These are phyloP conservation scores for Mycetomoellerius zeteki DNA, from an alignment of 1,140 invertebrate genomes.

Conservation along the genomic window DNA sequence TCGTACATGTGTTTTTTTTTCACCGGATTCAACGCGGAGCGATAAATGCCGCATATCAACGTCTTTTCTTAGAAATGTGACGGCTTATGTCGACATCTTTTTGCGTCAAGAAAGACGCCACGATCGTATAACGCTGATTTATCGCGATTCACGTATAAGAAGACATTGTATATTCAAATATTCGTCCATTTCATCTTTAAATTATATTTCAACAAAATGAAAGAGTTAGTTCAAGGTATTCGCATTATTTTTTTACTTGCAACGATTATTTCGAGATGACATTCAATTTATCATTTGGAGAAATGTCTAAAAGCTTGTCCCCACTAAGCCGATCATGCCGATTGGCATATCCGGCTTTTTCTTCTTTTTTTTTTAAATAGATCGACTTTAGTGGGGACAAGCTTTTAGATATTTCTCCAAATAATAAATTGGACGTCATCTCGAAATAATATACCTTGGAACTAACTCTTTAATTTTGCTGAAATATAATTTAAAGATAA, in stretches of 20 bases:
- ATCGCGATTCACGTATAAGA: background rate
- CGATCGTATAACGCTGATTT: background rate
- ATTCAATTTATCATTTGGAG: background rate
- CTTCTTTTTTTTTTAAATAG: too few species aligned
- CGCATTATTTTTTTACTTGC: background rate
- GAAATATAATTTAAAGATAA: too few species aligned
- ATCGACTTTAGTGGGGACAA: too few species aligned
- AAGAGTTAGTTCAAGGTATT: background rate
- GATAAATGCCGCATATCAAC: background rate
- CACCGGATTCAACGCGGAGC: slow-evolving; percentile 12
- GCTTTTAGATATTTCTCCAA: too few species aligned
- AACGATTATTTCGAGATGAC: background rate
- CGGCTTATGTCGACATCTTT: slow-evolving; percentile 27
- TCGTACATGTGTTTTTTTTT: slow-evolving; percentile 20
- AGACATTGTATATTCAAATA: slow-evolving; percentile 7
- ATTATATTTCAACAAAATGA: background rate
- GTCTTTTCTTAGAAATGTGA: slow-evolving; percentile 28
- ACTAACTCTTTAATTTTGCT: too few species aligned
- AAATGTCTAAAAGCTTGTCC: too few species aligned
- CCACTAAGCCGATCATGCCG: too few species aligned
- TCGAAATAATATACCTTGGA: too few species aligned
- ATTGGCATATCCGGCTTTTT: too few species aligned
- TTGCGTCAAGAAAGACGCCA: background rate
- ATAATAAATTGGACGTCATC: too few species aligned
- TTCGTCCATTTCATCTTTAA: background rate